phyloP scores from a whole-genome alignment of 2,113 vertebrate species.

The Acrocephalus arundinaceus region DNA sequence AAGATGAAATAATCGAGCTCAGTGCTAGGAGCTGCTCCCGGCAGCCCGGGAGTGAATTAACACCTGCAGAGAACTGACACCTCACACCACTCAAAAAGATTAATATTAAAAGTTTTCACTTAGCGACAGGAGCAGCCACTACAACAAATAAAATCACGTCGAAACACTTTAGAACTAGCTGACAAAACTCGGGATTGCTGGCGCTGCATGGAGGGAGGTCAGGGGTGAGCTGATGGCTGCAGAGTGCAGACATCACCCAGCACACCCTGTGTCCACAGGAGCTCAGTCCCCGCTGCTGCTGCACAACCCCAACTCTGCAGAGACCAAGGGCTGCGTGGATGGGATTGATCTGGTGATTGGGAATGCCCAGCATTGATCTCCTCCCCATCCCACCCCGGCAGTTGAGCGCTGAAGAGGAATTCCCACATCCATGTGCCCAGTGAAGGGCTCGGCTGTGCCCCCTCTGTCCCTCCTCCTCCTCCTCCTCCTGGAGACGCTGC shows the following conservation, averaged over 20 bases:
- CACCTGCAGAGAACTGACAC: slow-evolving; percentile 51
- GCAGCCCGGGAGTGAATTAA: slow-evolving; percentile 26
- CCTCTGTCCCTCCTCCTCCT: background rate
- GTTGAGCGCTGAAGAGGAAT: background rate
- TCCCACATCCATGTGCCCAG: rapidly evolving
- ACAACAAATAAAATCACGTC: background rate
- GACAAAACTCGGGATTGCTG: background rate
- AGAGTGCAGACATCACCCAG: background rate
- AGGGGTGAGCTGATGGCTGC: background rate
- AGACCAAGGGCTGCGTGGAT: background rate
- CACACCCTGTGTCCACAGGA: background rate
- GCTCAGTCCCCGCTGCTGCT: background rate
- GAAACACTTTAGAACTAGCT: slow-evolving; percentile 5
- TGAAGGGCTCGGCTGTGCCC: rapidly evolving
- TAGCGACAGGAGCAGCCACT: slow-evolving; percentile 34
- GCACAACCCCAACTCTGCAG: background rate
- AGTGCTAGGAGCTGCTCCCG: background rate
- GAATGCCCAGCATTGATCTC: background rate
- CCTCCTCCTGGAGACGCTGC: background rate
- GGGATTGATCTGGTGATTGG: background rate
- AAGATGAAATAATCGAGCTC: background rate
- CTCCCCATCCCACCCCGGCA: background rate
- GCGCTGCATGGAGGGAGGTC: background rate
- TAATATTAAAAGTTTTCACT: slow-evolving; percentile 64
- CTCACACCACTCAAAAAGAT: slow-evolving; percentile 47